A percentile compares a stretch with the other conserved stretches of the same genome.
phyloP scores from a whole-genome alignment of 64 coral and sea anemone genomes.

The Stichodactyla helianthus region DNA sequence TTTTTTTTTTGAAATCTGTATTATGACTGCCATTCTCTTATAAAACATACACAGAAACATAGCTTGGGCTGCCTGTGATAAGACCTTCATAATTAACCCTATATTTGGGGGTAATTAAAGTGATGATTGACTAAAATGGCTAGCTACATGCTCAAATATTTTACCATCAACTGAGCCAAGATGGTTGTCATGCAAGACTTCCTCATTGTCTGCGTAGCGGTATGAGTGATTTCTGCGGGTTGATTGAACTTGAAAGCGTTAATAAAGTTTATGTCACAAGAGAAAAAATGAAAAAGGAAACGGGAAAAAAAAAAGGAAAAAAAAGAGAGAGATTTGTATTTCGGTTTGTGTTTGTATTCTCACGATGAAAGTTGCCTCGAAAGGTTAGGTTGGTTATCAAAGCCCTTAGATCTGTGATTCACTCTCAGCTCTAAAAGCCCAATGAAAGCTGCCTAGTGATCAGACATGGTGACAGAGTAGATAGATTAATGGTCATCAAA shows the following conservation, averaged over 20 bases:
- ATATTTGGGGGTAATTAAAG: conserved; percentile 7
- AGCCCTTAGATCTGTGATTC: background rate
- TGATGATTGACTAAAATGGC: background rate
- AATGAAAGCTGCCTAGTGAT: background rate
- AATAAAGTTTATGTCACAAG: too few relatives aligned
- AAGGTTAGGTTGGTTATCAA: background rate
- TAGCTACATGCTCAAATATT: background rate
- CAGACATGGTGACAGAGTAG: background rate
- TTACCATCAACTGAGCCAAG: background rate
- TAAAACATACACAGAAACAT: too few relatives aligned
- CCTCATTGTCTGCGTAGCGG: too few relatives aligned
- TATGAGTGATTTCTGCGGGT: too few relatives aligned
- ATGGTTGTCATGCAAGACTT: background rate
- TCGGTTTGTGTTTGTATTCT: background rate
- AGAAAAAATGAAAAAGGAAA: too few relatives aligned
- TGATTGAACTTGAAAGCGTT: too few relatives aligned
- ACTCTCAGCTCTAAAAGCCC: background rate
- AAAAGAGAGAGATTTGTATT: too few relatives aligned
- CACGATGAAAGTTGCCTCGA: background rate
- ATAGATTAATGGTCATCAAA: background rate
- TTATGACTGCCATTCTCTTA: too few relatives aligned
- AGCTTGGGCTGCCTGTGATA: too few relatives aligned
- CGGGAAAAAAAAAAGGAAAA: too few relatives aligned
- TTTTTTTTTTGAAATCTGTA: too few relatives aligned
- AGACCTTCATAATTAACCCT: conserved; percentile 2